Percentiles rank a stretch among this genome's conserved stretches.
phyloP scores from a whole-genome alignment of 2,113 vertebrate species.

The Callionymus lyra region DNA sequence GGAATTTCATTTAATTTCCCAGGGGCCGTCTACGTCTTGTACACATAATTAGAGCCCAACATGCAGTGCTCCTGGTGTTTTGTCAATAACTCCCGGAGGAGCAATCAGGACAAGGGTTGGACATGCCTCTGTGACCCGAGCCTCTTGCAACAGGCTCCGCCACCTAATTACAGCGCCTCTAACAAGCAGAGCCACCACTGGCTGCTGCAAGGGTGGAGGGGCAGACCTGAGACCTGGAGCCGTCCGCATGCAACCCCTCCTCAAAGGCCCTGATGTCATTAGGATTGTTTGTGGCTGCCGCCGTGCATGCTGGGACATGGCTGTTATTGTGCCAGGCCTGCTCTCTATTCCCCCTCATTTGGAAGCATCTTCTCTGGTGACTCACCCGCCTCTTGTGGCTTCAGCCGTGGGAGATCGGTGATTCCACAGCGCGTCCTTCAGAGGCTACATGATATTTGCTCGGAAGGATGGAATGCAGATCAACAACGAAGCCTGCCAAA shows the following conservation, averaged over 20 bases:
- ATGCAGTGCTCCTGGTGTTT: conserved; percentile 89
- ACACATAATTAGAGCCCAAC: conserved; percentile 97
- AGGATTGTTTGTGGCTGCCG: conserved; percentile 48
- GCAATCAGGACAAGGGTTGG: conserved; percentile 92
- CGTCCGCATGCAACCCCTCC: conserved; percentile 24
- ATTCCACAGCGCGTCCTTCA: background rate
- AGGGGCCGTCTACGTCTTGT: conserved; percentile 85
- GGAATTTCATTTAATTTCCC: conserved; percentile 99
- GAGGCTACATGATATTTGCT: too few relatives aligned
- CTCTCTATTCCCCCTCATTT: conserved; percentile 39
- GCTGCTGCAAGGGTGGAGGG: conserved; percentile 62
- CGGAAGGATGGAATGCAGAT: too few relatives aligned
- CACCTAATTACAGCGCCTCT: conserved; percentile 85
- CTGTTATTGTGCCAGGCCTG: conserved; percentile 34
- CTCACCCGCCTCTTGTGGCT: conserved; percentile 21
- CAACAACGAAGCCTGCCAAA: too few relatives aligned
- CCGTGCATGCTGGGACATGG: conserved; percentile 41
- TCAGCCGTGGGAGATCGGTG: conserved; percentile 17
- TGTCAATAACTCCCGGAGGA: conserved; percentile 93
- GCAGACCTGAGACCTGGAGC: conserved; percentile 17
- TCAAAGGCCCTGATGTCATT: conserved; percentile 43
- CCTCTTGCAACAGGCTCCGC: conserved; percentile 81
- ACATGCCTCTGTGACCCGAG: conserved; percentile 90
- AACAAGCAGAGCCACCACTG: conserved; percentile 75
- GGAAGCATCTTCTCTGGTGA: conserved; percentile 23